These are phyloP conservation scores for Neosalanx taihuensis DNA, from an alignment of 2,797 vertebrate genomes.

Conservation along the genomic window DNA sequence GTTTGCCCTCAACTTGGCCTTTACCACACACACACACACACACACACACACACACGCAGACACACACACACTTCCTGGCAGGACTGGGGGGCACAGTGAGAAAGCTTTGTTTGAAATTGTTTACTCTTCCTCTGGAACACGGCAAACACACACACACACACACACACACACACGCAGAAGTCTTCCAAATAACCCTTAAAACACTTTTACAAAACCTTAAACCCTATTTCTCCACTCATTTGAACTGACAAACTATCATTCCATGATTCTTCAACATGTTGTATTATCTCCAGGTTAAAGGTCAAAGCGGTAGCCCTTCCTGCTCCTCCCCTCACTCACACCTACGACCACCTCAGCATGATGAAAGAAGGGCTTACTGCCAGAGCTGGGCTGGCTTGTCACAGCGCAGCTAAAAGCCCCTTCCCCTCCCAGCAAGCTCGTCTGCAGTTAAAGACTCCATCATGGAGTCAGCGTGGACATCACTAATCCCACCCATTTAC, in stretches of 20 bases:
- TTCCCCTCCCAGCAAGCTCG: constrained; percentile 36
- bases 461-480: constrained; percentile 40
- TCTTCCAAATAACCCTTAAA: not conserved
- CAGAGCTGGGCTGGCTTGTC: constrained; percentile 24
- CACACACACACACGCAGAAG: constrained; percentile 11
- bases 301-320: constrained; percentile 59
- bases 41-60: too few relatives aligned
- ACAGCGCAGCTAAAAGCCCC: constrained; percentile 48
- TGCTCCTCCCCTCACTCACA: constrained; percentile 58
- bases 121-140: constrained; percentile 46
- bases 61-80: constrained; percentile 43
- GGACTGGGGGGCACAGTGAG: constrained; percentile 43
- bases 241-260: constrained; percentile 27
- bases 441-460: constrained; percentile 52
- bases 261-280: constrained; percentile 21
- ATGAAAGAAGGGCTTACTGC: constrained; percentile 71
- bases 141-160: constrained; percentile 20
- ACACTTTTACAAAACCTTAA: not conserved
- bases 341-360: constrained; percentile 56
- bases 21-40: constrained; percentile 26
- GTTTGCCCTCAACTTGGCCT: constrained; percentile 53
- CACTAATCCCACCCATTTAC: constrained; percentile 61
- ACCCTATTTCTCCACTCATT: not conserved
- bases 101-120: constrained; percentile 61
- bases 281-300: constrained; percentile 59